Percentiles rank a stretch among this genome's conserved stretches.
Conservation (phyloP, 1,140 invertebrate genomes). For the Copidosoma floridanum region DNA sequence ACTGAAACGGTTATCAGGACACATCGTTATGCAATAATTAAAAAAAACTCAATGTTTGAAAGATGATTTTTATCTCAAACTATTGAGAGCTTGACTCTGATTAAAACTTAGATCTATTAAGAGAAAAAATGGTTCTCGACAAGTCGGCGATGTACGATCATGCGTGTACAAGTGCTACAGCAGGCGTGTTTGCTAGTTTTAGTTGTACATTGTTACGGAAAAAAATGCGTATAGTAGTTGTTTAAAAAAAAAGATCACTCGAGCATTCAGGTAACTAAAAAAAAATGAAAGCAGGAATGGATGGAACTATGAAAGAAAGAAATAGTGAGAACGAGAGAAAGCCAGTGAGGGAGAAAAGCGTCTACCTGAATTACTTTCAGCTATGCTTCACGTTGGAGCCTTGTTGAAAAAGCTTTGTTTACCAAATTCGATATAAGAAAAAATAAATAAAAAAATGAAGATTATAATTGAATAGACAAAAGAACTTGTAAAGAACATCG, state of each 20-base stretch:
- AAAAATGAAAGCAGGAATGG: neutral
- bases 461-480: conserved; percentile 13
- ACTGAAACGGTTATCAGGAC: conserved; percentile 14
- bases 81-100: conserved; percentile 25
- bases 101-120: conserved; percentile 16
- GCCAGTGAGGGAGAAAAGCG: neutral
- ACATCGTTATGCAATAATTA: conserved; percentile 35
- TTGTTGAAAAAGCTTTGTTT: conserved; percentile 24
- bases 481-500: conserved; percentile 18
- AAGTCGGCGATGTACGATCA: conserved; percentile 28
- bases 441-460: conserved; percentile 12
- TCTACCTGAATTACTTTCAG: conserved; percentile 22
- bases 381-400: conserved; percentile 20
- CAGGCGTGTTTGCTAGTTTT: conserved; percentile 33
- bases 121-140: conserved; percentile 20
- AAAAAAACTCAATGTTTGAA: conserved; percentile 22
- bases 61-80: conserved; percentile 24
- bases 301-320: conserved; percentile 20
- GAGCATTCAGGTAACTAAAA: conserved; percentile 22
- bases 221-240: conserved; percentile 31
- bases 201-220: conserved; percentile 37
- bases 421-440: conserved; percentile 24
- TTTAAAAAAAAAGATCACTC: no score
- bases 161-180: conserved; percentile 26
- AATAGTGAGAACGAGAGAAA: conserved; percentile 24